Conservation (phyloP, 2,888 invertebrate genomes). For the Magallana nippona region DNA sequence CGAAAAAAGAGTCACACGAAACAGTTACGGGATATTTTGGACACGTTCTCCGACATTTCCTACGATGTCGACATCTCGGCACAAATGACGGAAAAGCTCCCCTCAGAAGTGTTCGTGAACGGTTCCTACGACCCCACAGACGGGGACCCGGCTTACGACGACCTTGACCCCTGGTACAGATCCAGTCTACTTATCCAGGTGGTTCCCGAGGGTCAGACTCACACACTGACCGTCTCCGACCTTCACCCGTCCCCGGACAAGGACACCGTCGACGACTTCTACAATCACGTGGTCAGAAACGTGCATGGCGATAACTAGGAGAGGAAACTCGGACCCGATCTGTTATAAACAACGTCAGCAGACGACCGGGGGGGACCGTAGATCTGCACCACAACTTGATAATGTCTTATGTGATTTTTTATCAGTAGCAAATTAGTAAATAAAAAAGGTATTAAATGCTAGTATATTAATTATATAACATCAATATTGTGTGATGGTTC, state of each 20-base stretch:
- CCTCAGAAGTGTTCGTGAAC: not conserved
- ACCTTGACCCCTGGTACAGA: not conserved
- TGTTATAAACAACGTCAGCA: too few species aligned
- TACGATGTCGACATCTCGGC: not conserved
- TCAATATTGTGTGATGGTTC: too few species aligned
- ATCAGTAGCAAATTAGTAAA: too few species aligned
- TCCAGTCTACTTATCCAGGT: constrained; percentile 11
- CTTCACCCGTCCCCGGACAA: not conserved
- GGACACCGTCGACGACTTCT: not conserved
- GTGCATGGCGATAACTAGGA: not conserved
- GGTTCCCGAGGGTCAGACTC: not conserved
- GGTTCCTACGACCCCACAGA: not conserved
- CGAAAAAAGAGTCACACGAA: not conserved
- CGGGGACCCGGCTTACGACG: not conserved
- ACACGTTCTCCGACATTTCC: not conserved
- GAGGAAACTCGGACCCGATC: too few species aligned
- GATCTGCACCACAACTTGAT: too few species aligned
- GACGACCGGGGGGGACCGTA: too few species aligned
- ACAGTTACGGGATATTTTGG: not conserved
- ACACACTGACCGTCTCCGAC: not conserved
- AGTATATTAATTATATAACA: too few species aligned
- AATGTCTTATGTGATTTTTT: too few species aligned
- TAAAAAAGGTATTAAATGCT: too few species aligned
- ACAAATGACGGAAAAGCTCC: not conserved
- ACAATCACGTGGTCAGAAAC: not conserved